A percentile compares a stretch with the other conserved stretches of the same genome.
Evolutionary conservation across 2,113 vertebrate genomes (phyloP).

Genomic region (Isurus oxyrinchus): DNA sequence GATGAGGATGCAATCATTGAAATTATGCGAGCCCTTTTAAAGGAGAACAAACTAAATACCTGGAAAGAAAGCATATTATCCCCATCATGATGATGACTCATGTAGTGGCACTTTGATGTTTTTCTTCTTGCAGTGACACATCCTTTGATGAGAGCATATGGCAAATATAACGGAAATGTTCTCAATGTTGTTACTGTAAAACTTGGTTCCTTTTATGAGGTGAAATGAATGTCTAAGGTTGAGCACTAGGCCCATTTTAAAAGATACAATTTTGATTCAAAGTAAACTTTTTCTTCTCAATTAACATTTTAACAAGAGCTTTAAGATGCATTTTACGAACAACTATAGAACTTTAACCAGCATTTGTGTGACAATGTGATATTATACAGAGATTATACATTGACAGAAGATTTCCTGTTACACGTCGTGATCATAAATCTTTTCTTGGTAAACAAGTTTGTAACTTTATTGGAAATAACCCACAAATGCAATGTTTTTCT

Average conservation of each 20-base stretch:
- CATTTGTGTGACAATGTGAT: background rate
- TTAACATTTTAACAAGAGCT: background rate
- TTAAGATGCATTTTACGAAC: background rate
- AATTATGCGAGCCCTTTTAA: background rate
- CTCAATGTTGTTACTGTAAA: background rate
- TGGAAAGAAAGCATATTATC: background rate
- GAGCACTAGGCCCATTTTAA: background rate
- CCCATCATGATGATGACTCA: background rate
- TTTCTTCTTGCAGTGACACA: background rate
- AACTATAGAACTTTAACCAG: background rate
- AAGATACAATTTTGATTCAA: background rate
- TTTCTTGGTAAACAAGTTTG: background rate
- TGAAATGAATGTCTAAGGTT: background rate
- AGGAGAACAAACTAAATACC: background rate
- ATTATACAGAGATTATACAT: background rate
- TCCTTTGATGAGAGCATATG: background rate
- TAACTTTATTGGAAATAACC: background rate
- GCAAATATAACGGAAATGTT: background rate
- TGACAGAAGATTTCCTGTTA: background rate
- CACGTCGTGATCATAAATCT: background rate
- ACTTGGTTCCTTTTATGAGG: background rate
- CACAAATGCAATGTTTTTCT: background rate
- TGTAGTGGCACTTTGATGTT: background rate
- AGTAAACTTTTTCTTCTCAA: background rate
- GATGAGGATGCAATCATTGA: background rate